phyloP scores from a whole-genome alignment of 2,797 vertebrate species.

The Falco naumanni region DNA sequence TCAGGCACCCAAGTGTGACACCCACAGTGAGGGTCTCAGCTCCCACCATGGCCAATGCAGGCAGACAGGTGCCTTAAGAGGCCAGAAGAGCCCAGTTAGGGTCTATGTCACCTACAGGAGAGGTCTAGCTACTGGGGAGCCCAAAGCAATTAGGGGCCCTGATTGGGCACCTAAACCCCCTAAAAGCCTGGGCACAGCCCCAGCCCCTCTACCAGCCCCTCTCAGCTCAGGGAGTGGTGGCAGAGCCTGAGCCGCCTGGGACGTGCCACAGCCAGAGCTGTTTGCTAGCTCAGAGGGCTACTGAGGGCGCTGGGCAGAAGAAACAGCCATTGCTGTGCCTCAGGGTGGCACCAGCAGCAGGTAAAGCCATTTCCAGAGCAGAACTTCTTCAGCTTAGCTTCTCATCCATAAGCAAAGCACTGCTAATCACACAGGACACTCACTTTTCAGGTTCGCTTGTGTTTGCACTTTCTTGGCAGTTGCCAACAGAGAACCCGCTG shows the following conservation, averaged over 20 bases:
- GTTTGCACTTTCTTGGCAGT: background rate
- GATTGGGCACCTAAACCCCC: background rate
- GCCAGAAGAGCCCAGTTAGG: background rate
- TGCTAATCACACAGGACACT: background rate
- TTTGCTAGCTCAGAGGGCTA: background rate
- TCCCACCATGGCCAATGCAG: background rate
- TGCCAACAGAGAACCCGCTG: background rate
- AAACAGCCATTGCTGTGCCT: background rate
- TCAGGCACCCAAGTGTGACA: background rate
- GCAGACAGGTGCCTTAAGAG: background rate
- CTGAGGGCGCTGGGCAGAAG: background rate
- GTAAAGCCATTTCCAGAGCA: background rate
- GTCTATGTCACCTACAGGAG: background rate
- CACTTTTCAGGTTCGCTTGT: background rate
- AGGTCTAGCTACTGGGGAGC: background rate
- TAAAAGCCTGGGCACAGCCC: background rate
- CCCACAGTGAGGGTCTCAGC: background rate
- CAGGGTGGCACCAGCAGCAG: background rate
- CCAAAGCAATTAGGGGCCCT: background rate
- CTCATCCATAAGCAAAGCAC: background rate
- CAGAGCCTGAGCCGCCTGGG: background rate
- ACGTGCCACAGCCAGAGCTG: background rate
- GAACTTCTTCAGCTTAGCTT: background rate
- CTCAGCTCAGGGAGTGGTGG: background rate
- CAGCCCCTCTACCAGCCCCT: background rate